Evolutionary conservation across 2,888 invertebrate genomes (phyloP).

Genomic region (Diarsia mendica): DNA sequence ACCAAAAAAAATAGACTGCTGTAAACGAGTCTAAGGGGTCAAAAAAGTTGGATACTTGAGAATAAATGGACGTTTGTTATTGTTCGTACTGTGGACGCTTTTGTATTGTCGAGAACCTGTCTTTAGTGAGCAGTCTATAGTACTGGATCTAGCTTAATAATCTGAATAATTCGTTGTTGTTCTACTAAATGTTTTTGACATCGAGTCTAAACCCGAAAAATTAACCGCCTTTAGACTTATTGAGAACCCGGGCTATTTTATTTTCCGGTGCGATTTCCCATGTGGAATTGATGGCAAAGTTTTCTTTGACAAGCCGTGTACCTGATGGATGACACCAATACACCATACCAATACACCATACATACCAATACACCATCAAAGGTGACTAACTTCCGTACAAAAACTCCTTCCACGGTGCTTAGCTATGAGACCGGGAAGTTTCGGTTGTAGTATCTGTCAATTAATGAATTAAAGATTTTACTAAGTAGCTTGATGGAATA

Average conservation of each 20-base stretch:
- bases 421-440: not conserved
- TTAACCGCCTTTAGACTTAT: not conserved
- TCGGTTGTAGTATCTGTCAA: not conserved
- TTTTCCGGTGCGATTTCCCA: too few species aligned
- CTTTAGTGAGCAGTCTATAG: not conserved
- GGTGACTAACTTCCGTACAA: not conserved
- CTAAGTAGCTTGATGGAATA: not conserved
- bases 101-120: constrained; percentile 19
- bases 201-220: not conserved
- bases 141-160: not conserved
- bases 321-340: too few species aligned
- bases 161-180: not conserved
- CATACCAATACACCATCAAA: too few species aligned
- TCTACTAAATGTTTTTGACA: not conserved
- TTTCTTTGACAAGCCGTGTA: not conserved
- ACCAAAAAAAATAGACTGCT: constrained; percentile 56
- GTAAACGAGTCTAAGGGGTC: constrained; percentile 54
- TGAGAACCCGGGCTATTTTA: too few species aligned
- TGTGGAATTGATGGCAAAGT: not conserved
- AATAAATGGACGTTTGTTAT: constrained; percentile 54
- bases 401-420: too few species aligned
- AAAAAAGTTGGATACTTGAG: constrained; percentile 56
- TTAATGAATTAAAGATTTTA: not conserved
- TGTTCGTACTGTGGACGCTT: constrained; percentile 21
- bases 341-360: too few species aligned